phyloP scores from a whole-genome alignment of 1,140 invertebrate species.

The Coenobita brevimanus region DNA sequence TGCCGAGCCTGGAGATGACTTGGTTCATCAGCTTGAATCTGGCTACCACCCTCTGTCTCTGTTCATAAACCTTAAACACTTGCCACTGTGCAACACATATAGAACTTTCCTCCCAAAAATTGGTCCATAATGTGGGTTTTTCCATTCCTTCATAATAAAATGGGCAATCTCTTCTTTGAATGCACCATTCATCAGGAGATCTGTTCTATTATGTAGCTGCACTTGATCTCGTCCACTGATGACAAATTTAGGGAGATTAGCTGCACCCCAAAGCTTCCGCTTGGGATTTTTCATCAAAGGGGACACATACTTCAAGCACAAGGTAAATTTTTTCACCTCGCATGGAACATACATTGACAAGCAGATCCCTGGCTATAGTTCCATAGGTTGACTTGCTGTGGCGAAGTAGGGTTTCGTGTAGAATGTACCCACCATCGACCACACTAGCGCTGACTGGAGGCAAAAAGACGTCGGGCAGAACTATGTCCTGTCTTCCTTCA shows the following conservation, averaged over 20 bases:
- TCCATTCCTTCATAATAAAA: neutral
- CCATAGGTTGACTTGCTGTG: too few relatives aligned
- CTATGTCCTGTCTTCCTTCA: too few relatives aligned
- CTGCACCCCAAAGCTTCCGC: neutral
- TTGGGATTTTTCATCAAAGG: neutral
- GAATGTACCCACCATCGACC: too few relatives aligned
- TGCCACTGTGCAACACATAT: too few relatives aligned
- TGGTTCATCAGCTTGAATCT: neutral
- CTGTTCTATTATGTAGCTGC: neutral
- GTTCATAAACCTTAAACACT: too few relatives aligned
- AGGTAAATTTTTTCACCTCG: neutral
- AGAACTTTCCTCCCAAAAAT: too few relatives aligned
- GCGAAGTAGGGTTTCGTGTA: too few relatives aligned
- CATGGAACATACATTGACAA: slow-evolving; percentile 15
- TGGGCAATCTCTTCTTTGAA: neutral
- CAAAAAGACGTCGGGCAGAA: too few relatives aligned
- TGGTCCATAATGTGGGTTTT: too few relatives aligned
- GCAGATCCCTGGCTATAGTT: too few relatives aligned
- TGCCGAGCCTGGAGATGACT: too few relatives aligned
- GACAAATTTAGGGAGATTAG: neutral
- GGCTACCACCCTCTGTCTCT: neutral
- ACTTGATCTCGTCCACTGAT: slow-evolving; percentile 8
- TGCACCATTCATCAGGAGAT: neutral
- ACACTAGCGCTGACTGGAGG: too few relatives aligned
- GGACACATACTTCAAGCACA: neutral